Base-by-base conservation (phyloP, 2,888 invertebrate species). In the Tortrix viridana region DNA sequence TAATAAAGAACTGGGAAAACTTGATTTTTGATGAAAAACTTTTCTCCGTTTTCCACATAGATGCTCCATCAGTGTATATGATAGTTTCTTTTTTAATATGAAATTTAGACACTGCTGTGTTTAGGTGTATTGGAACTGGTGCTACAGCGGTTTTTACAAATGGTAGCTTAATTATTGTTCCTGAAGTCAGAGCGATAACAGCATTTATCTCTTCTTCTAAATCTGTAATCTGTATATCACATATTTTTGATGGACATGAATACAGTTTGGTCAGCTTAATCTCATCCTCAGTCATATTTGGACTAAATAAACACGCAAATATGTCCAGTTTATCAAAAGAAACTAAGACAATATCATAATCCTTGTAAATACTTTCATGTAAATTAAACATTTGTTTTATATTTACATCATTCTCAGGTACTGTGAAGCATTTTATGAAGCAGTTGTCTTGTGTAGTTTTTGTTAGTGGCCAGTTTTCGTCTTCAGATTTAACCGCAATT, bases 41-140 rank as follows among this genome's bases (percentile, higher is more conserved):
- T 19, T 84, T 76, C 32, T 85, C 80, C 5, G 77, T 73, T 67
- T 78, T 85, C 90, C 90, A 91, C 79, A 89, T 75, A 16, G 81
- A 75, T 1, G 61, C 60, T 1, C 87, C 86, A 75, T 91, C 89
- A 5, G 89, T 80, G 62, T 88, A 91, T 52, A 89, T 58, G 5
- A 88, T 22, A 22, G 61, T 60, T 32, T 86, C 71, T 49, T 84
- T 78, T 1, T 67, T 43, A 0, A 67, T 20, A 1, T 74, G 6
- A 63, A 81, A 75, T 73, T 85, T 89, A 48, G 79, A 65, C 46
- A 90, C 72, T 5, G 85, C 77, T 32, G 73, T 80, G 59, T 90
- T 91, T 23, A 91, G 75, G 74, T 90, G 84, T 4, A 82, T 69
- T 5, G 82, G 67, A 6, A 76, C 56, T 4, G 79, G 74, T 22